Evolutionary conservation across 2,113 vertebrate species (phyloP).

Genomic region (Macrotis lagotis): DNA sequence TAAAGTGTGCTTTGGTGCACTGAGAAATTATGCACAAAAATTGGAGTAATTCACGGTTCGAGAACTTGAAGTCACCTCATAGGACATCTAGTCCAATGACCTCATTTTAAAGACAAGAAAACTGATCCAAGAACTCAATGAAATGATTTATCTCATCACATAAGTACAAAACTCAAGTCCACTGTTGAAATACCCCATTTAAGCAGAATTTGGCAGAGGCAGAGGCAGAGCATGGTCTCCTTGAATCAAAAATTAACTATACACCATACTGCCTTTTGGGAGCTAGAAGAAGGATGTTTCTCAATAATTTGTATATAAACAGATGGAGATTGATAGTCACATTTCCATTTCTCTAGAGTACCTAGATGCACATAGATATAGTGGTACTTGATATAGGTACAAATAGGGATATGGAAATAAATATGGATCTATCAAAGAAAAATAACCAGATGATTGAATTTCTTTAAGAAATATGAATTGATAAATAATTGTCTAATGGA

Average conservation of each 20-base stretch:
- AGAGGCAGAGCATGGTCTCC: background rate
- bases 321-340: background rate
- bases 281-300: background rate
- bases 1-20: too few relatives aligned
- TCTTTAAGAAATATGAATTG: background rate
- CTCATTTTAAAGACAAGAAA: too few relatives aligned
- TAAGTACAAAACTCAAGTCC: background rate
- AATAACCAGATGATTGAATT: background rate
- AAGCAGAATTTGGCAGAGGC: background rate
- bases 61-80: too few relatives aligned
- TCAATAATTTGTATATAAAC: background rate
- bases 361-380: background rate
- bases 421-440: background rate
- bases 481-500: background rate
- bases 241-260: background rate
- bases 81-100: background rate
- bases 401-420: background rate
- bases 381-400: background rate
- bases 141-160: background rate
- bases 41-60: too few relatives aligned
- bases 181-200: background rate
- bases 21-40: too few relatives aligned
- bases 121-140: background rate
- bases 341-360: background rate
- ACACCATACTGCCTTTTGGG: background rate